A percentile compares a stretch with the other conserved stretches of the same genome.
phyloP scores from a whole-genome alignment of 2,113 vertebrate genomes.

The Pterocles burchelli region DNA sequence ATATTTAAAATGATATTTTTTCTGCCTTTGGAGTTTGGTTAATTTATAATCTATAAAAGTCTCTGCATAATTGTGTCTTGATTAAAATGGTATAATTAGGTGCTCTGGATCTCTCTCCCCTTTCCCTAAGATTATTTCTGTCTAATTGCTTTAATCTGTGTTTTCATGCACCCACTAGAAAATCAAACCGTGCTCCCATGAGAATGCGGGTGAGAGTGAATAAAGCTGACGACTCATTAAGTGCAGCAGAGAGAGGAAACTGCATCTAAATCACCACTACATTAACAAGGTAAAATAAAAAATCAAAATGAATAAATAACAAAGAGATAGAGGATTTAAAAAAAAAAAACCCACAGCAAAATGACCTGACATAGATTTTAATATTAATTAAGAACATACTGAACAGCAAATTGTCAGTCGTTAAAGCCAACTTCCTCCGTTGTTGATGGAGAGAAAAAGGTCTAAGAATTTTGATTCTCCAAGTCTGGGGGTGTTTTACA shows the following conservation, averaged over 20 bases:
- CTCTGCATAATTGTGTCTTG: conserved; percentile 62
- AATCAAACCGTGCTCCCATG: conserved; percentile 69
- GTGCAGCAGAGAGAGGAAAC: conserved; percentile 67
- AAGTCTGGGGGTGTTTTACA: background rate
- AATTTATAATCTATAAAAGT: conserved; percentile 63
- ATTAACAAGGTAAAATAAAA: conserved; percentile 68
- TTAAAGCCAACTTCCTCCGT: background rate
- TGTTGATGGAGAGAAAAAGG: background rate
- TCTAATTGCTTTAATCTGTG: conserved; percentile 78
- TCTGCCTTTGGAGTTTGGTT: conserved; percentile 49
- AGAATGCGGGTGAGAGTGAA: conserved; percentile 69
- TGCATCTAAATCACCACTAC: conserved; percentile 73
- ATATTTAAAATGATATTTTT: conserved; percentile 43
- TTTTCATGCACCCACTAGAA: conserved; percentile 71
- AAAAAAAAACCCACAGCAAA: background rate
- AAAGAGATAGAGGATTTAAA: background rate
- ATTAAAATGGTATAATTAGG: conserved; percentile 71
- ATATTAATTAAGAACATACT: conserved; percentile 35
- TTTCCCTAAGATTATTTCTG: conserved; percentile 71
- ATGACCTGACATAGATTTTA: conserved; percentile 32
- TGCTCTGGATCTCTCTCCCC: conserved; percentile 64
- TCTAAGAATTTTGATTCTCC: background rate
- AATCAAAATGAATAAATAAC: conserved; percentile 52
- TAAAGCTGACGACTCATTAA: conserved; percentile 76
- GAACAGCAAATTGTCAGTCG: background rate